These are phyloP conservation scores for Ladona fulva DNA, from an alignment of 1,140 invertebrate genomes.

Conservation along the genomic window DNA sequence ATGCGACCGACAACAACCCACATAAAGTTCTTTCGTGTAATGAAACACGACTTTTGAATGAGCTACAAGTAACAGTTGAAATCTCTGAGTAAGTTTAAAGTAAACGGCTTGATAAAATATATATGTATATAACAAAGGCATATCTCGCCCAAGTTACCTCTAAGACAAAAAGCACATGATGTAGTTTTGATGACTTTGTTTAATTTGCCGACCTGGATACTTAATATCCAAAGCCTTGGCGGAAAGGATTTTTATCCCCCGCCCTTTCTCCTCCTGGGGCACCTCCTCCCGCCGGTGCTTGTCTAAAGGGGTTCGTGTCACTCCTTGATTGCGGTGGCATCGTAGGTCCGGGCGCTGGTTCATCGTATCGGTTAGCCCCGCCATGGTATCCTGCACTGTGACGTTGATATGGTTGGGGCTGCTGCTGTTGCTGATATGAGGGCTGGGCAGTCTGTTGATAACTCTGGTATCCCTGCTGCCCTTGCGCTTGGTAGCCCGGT, in stretches of 20 bases:
- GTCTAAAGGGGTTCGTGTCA: slow-evolving; percentile 49
- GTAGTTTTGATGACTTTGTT: background rate
- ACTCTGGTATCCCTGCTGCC: slow-evolving; percentile 24
- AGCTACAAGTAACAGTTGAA: too few species aligned
- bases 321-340: slow-evolving; percentile 26
- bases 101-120: too few species aligned
- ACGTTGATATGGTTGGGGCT: slow-evolving; percentile 28
- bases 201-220: background rate
- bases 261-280: slow-evolving; percentile 21
- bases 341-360: slow-evolving; percentile 27
- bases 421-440: slow-evolving; percentile 21
- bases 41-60: too few species aligned
- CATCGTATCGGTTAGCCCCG: slow-evolving; percentile 27
- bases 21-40: too few species aligned
- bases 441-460: slow-evolving; percentile 21
- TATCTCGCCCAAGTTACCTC: too few species aligned
- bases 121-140: too few species aligned
- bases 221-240: slow-evolving; percentile 31
- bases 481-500: slow-evolving; percentile 30
- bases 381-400: slow-evolving; percentile 20
- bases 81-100: too few species aligned
- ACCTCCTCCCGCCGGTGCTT: slow-evolving; percentile 23
- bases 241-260: slow-evolving; percentile 40
- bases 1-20: too few species aligned
- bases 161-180: too few species aligned